These are phyloP conservation scores for Heliconius eleuchia DNA, from an alignment of 1,140 invertebrate species.

Conservation along the genomic window DNA sequence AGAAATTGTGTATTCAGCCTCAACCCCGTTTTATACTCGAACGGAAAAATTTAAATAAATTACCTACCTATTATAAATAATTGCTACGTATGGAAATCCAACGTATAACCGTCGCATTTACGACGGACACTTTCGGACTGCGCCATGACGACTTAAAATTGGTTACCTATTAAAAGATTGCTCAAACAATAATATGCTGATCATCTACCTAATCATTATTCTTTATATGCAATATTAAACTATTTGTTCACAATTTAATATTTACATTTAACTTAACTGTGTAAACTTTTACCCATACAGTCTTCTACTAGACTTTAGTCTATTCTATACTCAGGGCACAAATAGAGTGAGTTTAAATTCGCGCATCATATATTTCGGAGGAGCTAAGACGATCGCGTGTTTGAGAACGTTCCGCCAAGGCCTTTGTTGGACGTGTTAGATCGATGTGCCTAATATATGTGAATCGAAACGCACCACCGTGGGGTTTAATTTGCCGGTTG, in stretches of 20 bases:
- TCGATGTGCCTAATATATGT: slow-evolving; percentile 77
- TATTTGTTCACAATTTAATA: not conserved
- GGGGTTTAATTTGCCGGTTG: slow-evolving; percentile 74
- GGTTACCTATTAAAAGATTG: too few relatives aligned
- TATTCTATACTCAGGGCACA: slow-evolving; percentile 45
- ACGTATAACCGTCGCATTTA: too few relatives aligned
- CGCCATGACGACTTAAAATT: too few relatives aligned
- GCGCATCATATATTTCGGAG: slow-evolving; percentile 34
- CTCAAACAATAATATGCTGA: not conserved
- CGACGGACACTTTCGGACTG: too few relatives aligned
- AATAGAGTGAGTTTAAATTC: slow-evolving; percentile 36
- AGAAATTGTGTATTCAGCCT: too few relatives aligned
- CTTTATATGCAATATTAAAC: not conserved
- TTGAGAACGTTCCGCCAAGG: slow-evolving; percentile 57
- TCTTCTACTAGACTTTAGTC: slow-evolving; percentile 36
- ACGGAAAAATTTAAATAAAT: too few relatives aligned
- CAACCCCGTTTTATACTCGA: too few relatives aligned
- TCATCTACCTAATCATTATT: not conserved
- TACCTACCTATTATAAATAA: too few relatives aligned
- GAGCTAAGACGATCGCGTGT: slow-evolving; percentile 70
- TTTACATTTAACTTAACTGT: slow-evolving; percentile 37
- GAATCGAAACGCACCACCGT: slow-evolving; percentile 64
- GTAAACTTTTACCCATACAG: slow-evolving; percentile 32
- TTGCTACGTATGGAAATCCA: too few relatives aligned
- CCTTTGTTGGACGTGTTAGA: slow-evolving; percentile 77